Evolutionary conservation across 1,140 invertebrate genomes (phyloP).

Genomic region (Streblospio benedicti): DNA sequence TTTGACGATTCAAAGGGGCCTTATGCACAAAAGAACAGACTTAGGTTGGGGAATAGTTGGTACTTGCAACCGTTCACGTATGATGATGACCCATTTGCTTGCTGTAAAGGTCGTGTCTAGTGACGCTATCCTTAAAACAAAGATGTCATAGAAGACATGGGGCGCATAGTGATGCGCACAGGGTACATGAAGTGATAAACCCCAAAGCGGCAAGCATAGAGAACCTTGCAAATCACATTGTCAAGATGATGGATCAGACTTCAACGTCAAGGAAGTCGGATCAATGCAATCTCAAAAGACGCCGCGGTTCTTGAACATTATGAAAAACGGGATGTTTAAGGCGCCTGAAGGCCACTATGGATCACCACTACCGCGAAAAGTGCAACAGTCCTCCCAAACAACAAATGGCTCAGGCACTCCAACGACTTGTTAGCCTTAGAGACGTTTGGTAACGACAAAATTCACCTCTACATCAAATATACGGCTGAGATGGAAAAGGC

Average conservation of each 20-base stretch:
- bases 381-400: slow-evolving; percentile 4
- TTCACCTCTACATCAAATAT: background rate
- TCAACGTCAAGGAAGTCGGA: background rate
- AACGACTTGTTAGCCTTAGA: background rate
- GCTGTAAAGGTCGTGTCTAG: background rate
- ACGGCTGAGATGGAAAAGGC: background rate
- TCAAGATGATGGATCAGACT: background rate
- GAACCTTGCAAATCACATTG: background rate
- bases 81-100: background rate
- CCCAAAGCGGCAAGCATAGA: no score
- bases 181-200: no score
- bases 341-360: background rate
- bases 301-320: background rate
- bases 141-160: background rate
- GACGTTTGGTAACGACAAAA: background rate
- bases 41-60: background rate
- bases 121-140: background rate
- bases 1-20: background rate
- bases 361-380: background rate
- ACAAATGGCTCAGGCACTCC: background rate
- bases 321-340: background rate
- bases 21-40: background rate
- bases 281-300: background rate
- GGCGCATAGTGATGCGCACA: no score
- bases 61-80: background rate